Base-by-base conservation (phyloP, 1,140 invertebrate species). In the Stratiolaelaps scimitus region DNA sequence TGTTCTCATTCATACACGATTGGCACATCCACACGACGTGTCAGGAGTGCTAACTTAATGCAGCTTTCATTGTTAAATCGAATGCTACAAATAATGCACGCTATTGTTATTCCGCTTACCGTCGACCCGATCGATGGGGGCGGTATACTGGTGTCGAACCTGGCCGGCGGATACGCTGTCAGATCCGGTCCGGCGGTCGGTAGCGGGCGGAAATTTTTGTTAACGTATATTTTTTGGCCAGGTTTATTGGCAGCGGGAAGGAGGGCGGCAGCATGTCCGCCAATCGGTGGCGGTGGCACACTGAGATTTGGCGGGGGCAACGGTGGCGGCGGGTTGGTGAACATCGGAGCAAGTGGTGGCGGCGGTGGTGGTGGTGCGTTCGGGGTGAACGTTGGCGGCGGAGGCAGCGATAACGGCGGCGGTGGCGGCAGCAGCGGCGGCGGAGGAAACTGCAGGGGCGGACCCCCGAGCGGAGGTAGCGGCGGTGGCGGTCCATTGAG, bases 201-300 rank as follows among this genome's bases (percentile, higher is more conserved):
- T 1, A 23, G 53, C 2, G 53, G 53, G 26, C 53, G 53, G 20
- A 60, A 60, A 23, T 60, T 60, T 60, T 60, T 60, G 23, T 60
- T 60, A 34, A 60, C 34, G 34, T 60, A 60, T 1, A 60, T 60
- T 60, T 60, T 60, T 23, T 60, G 53, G 17, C 53, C 53, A 17
- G 26, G 26, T 17, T 60, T 26, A 26, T 60, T 26, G 26, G 53
- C 53, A 26, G 34, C 34, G 6, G 34, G 26, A 15, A 60, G 17
- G 4, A 34, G 15, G 13, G 53, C 15, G 15, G 53, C 26, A 26
- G 26, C 17, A 60, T 60, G 53, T 60, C 53, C 34, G 15, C 26
- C 53, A 26, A 60, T 60, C 53, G 53, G 53, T 15, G 53, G 53
- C 10, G 47, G 47, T 15, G 53, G 53, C 1, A 60, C 53, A 2